phyloP scores from a whole-genome alignment of 2,113 vertebrate species.

The Marmota monax region DNA sequence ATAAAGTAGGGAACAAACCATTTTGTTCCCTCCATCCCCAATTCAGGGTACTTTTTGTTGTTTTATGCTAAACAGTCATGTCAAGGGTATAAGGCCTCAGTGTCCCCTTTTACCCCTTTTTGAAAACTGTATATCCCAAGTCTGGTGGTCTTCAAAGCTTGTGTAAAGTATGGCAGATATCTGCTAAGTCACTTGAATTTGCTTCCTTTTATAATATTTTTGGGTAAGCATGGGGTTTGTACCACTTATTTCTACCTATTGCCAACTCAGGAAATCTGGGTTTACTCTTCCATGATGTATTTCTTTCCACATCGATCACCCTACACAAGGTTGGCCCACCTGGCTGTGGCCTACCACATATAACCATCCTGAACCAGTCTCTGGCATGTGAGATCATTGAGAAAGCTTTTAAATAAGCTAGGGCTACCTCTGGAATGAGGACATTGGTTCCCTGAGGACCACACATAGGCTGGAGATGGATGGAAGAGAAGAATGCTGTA shows the following conservation, averaged over 20 bases:
- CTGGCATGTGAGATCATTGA: not conserved
- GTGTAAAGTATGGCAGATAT: not conserved
- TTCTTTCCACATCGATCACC: not conserved
- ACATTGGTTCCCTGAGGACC: not conserved
- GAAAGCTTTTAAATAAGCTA: not conserved
- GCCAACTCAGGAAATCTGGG: not conserved
- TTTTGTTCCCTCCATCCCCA: not conserved
- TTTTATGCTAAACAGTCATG: not conserved
- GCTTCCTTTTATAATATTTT: not conserved
- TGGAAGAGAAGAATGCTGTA: not conserved
- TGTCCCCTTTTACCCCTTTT: not conserved
- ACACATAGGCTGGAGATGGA: not conserved
- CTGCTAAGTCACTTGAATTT: not conserved
- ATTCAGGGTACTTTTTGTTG: not conserved
- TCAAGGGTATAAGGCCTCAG: not conserved
- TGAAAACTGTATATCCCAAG: not conserved
- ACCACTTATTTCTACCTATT: not conserved
- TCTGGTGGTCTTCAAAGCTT: conserved; percentile 2
- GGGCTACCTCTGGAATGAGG: not conserved
- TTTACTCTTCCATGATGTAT: not conserved
- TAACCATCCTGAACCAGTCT: not conserved
- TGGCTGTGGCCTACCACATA: not conserved
- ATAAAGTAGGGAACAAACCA: not conserved
- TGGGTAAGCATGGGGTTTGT: not conserved
- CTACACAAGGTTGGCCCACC: not conserved